Percentiles rank a stretch among this genome's conserved stretches.
Conservation (phyloP, 2,113 vertebrate genomes). For the Alligator sinensis region DNA sequence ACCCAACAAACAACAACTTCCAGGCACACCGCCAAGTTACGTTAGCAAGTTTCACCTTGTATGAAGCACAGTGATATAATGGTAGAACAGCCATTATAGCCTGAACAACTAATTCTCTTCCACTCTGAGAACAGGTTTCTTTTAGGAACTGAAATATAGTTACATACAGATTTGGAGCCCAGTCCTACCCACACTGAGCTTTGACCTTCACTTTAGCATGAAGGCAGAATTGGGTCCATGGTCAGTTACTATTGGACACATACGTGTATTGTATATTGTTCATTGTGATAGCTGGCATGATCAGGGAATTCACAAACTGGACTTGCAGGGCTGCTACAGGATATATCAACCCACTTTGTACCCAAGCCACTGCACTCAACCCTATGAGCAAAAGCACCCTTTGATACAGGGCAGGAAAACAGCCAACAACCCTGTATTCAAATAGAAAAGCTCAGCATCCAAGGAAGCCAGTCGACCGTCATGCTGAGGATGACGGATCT, state of each 20-base stretch:
- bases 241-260: not conserved
- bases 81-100: constrained; percentile 51
- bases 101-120: constrained; percentile 56
- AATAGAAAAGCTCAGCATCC: constrained; percentile 60
- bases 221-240: not conserved
- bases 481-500: constrained; percentile 57
- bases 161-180: constrained; percentile 47
- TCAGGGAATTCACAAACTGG: constrained; percentile 55
- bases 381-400: constrained; percentile 39
- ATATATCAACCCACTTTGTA: constrained; percentile 32
- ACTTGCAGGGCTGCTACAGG: constrained; percentile 45
- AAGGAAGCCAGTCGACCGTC: constrained; percentile 61
- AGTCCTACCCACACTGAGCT: not conserved
- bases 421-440: constrained; percentile 42
- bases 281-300: constrained; percentile 18
- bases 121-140: constrained; percentile 49
- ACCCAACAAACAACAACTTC: constrained; percentile 24
- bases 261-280: constrained; percentile 24
- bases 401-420: constrained; percentile 53
- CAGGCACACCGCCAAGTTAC: constrained; percentile 22
- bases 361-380: constrained; percentile 42
- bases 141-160: constrained; percentile 66
- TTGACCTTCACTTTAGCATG: constrained; percentile 18
- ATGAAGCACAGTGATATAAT: constrained; percentile 18
- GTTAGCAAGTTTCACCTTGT: constrained; percentile 14